A percentile compares a stretch with the other conserved stretches of the same genome.
phyloP scores from a whole-genome alignment of 2,797 vertebrate species.

The Enteromius paludinosus region DNA sequence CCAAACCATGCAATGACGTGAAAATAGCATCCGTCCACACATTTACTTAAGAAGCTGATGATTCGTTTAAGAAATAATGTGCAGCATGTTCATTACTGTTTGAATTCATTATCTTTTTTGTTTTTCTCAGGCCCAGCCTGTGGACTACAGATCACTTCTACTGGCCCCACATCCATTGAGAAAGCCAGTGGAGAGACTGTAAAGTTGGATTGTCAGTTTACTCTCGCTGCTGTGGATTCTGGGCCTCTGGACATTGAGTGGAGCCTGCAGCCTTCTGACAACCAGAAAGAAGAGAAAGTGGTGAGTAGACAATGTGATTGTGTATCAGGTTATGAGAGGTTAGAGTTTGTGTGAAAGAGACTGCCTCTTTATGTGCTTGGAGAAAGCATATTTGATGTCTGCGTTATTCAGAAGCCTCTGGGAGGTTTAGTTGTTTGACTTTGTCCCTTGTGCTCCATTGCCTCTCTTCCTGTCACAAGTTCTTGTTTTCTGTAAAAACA shows the following conservation, averaged over 20 bases:
- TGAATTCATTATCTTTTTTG: neutral
- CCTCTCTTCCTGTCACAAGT: conserved; percentile 14
- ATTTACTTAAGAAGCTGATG: neutral
- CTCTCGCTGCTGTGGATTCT: conserved; percentile 73
- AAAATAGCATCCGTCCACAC: neutral
- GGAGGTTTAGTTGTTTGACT: conserved; percentile 22
- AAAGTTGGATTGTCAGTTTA: conserved; percentile 86
- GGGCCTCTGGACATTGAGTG: conserved; percentile 93
- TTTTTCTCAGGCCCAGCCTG: conserved; percentile 66
- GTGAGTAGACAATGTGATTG: conserved; percentile 73
- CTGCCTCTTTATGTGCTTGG: conserved; percentile 1
- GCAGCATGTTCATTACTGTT: neutral
- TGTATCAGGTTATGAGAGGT: conserved; percentile 17
- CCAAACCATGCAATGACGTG: neutral
- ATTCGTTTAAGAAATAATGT: neutral
- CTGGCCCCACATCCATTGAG: conserved; percentile 74
- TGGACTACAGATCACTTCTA: conserved; percentile 81
- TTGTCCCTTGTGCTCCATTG: conserved; percentile 26
- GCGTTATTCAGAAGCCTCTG: conserved; percentile 30
- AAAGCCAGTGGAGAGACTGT: conserved; percentile 89
- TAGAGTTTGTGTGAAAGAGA: conserved; percentile 14
- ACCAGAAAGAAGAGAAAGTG: conserved; percentile 86
- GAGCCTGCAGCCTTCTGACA: conserved; percentile 87
- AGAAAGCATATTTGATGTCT: conserved; percentile 10
- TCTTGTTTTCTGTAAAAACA: conserved; percentile 33